Percentiles rank a stretch among this genome's conserved stretches.
Conservation (phyloP, 2,888 invertebrate genomes). For the Bedellia somnulentella region DNA sequence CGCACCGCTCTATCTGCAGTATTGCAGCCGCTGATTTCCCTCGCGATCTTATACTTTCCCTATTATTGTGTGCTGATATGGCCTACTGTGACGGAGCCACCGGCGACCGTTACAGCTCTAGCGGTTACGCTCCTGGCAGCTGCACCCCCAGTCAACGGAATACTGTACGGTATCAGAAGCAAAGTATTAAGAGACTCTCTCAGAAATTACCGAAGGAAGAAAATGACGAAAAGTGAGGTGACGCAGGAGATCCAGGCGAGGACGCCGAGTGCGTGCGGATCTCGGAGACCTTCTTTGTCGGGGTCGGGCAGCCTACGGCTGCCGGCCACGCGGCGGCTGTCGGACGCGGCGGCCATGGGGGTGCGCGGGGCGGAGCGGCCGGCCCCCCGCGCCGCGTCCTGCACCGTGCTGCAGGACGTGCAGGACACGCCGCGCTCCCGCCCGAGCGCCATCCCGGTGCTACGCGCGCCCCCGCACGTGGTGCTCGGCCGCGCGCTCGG, state of each 20-base stretch:
- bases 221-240: constrained; percentile 76
- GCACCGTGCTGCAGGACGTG: constrained; percentile 68
- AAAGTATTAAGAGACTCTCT: constrained; percentile 71
- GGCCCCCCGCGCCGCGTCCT: constrained; percentile 67
- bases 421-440: constrained; percentile 44
- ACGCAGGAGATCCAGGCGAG: constrained; percentile 80
- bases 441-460: constrained; percentile 43
- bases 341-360: constrained; percentile 49
- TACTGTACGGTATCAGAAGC: constrained; percentile 76
- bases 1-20: constrained; percentile 68
- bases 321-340: constrained; percentile 39
- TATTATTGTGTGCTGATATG: constrained; percentile 72
- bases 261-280: constrained; percentile 77
- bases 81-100: constrained; percentile 51
- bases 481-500: constrained; percentile 64
- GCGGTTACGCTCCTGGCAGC: constrained; percentile 69
- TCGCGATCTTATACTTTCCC: constrained; percentile 73
- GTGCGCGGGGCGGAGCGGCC: constrained; percentile 37
- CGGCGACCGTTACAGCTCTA: constrained; percentile 53
- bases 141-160: constrained; percentile 74
- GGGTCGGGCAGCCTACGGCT: constrained; percentile 47
- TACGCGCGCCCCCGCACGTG: constrained; percentile 61
- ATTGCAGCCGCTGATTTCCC: constrained; percentile 71
- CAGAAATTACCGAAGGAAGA: constrained; percentile 76
- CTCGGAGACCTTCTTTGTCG: constrained; percentile 71